Evolutionary conservation across 1,140 invertebrate genomes (phyloP), one percentile per base, ranked within the genome.

Genomic region (Drosophila athabasca): DNA sequence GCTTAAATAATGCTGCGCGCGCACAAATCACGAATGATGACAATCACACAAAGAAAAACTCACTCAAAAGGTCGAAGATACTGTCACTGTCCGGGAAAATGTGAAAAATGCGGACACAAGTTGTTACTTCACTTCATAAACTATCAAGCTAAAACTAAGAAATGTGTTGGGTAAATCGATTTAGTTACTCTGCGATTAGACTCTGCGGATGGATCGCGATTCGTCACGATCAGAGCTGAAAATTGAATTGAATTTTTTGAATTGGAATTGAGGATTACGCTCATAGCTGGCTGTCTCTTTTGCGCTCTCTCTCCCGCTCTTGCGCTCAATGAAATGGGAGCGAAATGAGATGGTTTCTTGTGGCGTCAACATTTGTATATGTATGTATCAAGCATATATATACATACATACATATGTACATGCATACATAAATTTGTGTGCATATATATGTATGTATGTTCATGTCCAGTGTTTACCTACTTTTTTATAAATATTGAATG

Each of bases 171-270:
- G 46, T n/a, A 58, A 58, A 58, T 44, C 35, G 52, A 15, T 49
- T 44, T 68, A n/a, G n/a, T 41, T 13, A 29, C 24, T 26, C 24
- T 26, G 24, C 24, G 4, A 29, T 29, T 49, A 57, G 64, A 69
- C 66, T 53, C 35, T 13, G 11, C 35, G 35, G 64, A 51, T 45
- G 51, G 44, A 24, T 69, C 24, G 50, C 65, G 67, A 69, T 69
- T 52, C 49, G 29, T 65, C 57, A 59, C 51, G 60, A 45, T 67
- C 64, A 45, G 49, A 68, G 65, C 49, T 55, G 65, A 70, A 39
- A 39, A 39, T 39, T 11, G 35, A 39, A 39, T 39, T 39, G 11
- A 39, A 39, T 39, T 39, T 39, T 39, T 39, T 8, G 31, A 39
- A 39, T 13, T 39, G 3, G 9, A 39, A 39, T 39, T 9, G 35